phyloP scores from a whole-genome alignment of 2,113 vertebrate genomes.

The Andinoacara biseriatus region DNA sequence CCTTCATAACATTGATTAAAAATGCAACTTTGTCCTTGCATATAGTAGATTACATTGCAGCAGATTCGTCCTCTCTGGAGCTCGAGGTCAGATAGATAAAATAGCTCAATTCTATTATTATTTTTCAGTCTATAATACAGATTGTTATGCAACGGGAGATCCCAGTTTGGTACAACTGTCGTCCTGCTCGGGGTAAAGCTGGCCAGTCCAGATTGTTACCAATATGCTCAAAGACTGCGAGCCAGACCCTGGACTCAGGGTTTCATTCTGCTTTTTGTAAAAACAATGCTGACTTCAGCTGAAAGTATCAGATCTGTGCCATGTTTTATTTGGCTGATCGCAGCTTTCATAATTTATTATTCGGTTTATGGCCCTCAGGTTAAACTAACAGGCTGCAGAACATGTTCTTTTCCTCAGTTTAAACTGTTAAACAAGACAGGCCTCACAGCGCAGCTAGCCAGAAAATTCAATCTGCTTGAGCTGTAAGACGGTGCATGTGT shows the following conservation, averaged over 20 bases:
- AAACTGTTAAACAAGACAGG: neutral
- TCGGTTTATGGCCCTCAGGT: neutral
- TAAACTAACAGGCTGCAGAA: neutral
- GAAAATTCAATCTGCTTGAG: neutral
- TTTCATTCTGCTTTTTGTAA: slow-evolving; percentile 18
- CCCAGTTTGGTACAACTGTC: neutral
- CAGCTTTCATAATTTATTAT: neutral
- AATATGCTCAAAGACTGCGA: slow-evolving; percentile 19
- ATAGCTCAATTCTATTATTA: neutral
- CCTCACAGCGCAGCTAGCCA: neutral
- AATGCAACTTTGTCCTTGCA: neutral
- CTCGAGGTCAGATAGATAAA: slow-evolving; percentile 8
- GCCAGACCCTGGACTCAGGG: slow-evolving; percentile 15
- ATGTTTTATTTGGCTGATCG: slow-evolving; percentile 2
- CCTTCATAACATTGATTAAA: too few species aligned
- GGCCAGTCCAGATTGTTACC: slow-evolving; percentile 24
- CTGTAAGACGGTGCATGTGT: neutral
- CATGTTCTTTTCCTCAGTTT: neutral
- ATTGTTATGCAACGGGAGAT: slow-evolving; percentile 18
- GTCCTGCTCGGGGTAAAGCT: neutral
- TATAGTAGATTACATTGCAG: neutral
- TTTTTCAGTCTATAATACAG: slow-evolving; percentile 27
- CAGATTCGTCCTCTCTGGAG: neutral
- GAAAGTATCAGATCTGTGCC: neutral
- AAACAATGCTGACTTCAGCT: slow-evolving; percentile 20